phyloP scores from a whole-genome alignment of 2,797 vertebrate genomes.

The Carcharodon carcharias region DNA sequence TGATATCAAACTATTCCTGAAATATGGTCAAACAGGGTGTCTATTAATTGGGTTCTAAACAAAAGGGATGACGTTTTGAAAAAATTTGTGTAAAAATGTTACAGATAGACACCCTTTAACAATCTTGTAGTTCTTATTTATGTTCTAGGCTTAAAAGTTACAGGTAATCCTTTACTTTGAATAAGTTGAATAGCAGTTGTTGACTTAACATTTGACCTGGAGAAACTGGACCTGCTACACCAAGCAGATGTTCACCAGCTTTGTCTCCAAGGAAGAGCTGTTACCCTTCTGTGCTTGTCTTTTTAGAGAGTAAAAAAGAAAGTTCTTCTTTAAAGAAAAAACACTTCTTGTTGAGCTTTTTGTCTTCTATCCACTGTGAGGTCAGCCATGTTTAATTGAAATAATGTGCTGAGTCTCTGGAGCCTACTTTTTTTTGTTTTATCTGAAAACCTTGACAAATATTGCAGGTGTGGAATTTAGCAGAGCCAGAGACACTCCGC shows the following conservation, averaged over 20 bases:
- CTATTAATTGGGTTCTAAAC: neutral
- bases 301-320: neutral
- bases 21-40: neutral
- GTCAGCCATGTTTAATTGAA: conserved; percentile 37
- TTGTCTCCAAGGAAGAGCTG: conserved; percentile 25
- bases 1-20: neutral
- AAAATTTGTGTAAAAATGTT: neutral
- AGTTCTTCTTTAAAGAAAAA: neutral
- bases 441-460: conserved; percentile 38
- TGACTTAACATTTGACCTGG: conserved; percentile 23
- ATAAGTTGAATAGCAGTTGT: conserved; percentile 4
- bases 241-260: conserved; percentile 28
- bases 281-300: conserved; percentile 22
- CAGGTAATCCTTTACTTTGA: neutral
- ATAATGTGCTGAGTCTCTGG: conserved; percentile 34
- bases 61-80: neutral
- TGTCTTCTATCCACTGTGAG: conserved; percentile 10
- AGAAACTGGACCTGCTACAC: conserved; percentile 6
- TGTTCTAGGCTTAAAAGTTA: neutral
- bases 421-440: conserved; percentile 24
- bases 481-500: neutral
- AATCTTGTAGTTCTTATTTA: neutral
- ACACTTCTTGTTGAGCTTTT: conserved; percentile 19
- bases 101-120: neutral
- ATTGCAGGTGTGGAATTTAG: conserved; percentile 33